A percentile compares a stretch with the other conserved stretches of the same genome.
Evolutionary conservation across 2,888 invertebrate species (phyloP).

Genomic region (Suillia variegata): DNA sequence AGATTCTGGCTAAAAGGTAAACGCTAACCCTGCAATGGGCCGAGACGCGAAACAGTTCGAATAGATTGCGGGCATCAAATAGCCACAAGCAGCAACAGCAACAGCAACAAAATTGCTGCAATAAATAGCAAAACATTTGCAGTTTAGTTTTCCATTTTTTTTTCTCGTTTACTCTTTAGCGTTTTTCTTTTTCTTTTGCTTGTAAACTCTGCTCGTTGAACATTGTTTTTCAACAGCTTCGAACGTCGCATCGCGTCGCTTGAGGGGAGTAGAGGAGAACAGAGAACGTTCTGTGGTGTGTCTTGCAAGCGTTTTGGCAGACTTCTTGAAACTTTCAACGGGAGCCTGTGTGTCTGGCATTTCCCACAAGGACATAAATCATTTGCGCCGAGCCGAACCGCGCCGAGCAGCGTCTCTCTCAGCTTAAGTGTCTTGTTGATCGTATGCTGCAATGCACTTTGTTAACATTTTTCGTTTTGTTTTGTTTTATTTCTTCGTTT

Average conservation of each 20-base stretch:
- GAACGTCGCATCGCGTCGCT: too few species aligned
- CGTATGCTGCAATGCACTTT: neutral
- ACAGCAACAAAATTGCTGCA: too few species aligned
- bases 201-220: too few species aligned
- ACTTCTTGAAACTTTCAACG: slow-evolving; percentile 47
- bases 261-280: neutral
- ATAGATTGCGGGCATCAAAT: neutral
- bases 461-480: neutral
- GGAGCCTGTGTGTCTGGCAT: slow-evolving; percentile 42
- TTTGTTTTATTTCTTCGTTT: neutral
- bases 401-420: too few species aligned
- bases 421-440: slow-evolving; percentile 4
- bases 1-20: neutral
- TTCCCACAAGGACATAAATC: slow-evolving; percentile 40
- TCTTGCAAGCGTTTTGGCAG: neutral
- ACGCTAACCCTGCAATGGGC: too few species aligned
- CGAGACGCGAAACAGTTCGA: neutral
- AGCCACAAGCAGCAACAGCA: neutral
- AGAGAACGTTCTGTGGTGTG: neutral
- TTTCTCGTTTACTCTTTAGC: too few species aligned
- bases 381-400: slow-evolving; percentile 34
- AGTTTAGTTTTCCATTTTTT: too few species aligned
- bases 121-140: too few species aligned
- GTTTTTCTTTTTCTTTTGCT: too few species aligned
- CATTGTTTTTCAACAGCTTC: too few species aligned